Evolutionary conservation across 64 coral and sea anemone species (phyloP).

Genomic region (Trachythela sp.): DNA sequence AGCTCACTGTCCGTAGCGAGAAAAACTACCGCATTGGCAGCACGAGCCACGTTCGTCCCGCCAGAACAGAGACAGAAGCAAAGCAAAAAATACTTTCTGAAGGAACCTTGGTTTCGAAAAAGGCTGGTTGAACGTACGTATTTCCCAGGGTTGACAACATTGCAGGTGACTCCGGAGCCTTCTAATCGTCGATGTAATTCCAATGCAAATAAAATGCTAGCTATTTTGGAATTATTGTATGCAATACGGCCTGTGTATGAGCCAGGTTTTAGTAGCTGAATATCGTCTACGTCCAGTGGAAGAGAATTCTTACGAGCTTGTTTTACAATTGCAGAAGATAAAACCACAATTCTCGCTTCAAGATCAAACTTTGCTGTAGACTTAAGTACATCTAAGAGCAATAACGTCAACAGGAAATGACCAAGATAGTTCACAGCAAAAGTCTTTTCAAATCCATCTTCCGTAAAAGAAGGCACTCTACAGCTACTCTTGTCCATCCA

Average conservation of each 20-base stretch:
- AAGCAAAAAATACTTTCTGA: not conserved
- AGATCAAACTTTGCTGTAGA: conserved; percentile 18
- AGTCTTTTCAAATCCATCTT: conserved; percentile 48
- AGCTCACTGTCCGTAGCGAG: not conserved
- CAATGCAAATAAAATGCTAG: conserved; percentile 45
- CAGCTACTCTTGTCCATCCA: conserved; percentile 2
- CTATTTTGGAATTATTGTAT: conserved; percentile 57
- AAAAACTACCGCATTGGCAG: not conserved
- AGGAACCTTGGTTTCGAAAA: not conserved
- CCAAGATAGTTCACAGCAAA: conserved; percentile 53
- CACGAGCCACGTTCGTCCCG: not conserved
- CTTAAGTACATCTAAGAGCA: conserved; percentile 42
- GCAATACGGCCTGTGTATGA: conserved; percentile 10
- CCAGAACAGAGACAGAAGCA: not conserved
- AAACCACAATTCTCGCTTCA: conserved; percentile 45
- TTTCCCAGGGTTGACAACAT: conserved; percentile 38
- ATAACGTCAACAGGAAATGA: conserved; percentile 46
- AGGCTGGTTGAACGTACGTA: not conserved
- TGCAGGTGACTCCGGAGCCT: conserved; percentile 46
- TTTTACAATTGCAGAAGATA: conserved; percentile 20
- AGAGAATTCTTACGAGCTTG: not conserved
- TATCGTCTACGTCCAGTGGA: conserved; percentile 31
- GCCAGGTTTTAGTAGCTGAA: conserved; percentile 21
- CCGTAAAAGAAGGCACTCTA: conserved; percentile 38
- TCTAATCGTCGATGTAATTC: conserved; percentile 46